Percentiles rank a stretch among this genome's conserved stretches.
Conservation (phyloP, 1,140 invertebrate genomes). For the Apocrypta bakeri region DNA sequence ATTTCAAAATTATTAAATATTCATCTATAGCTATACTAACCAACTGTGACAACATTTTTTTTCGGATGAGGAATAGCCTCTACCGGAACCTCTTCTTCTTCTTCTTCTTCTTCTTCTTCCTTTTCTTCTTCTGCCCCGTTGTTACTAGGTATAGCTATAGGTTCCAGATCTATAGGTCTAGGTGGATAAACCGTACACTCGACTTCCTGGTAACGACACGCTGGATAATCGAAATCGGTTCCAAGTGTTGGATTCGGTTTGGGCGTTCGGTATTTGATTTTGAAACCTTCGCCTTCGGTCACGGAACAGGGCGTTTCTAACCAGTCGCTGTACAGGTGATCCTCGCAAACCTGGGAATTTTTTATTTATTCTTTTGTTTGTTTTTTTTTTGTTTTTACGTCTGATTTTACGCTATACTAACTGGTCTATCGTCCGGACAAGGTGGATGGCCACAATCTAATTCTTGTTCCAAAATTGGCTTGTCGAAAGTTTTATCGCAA, state of each 20-base stretch:
- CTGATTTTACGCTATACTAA: conserved; percentile 2
- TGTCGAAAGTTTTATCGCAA: conserved; percentile 57
- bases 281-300: conserved; percentile 10
- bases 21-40: no score
- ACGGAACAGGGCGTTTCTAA: not conserved
- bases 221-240: not conserved
- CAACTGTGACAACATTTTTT: no score
- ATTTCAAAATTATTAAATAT: no score
- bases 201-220: not conserved
- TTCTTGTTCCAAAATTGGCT: conserved; percentile 57
- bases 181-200: not conserved
- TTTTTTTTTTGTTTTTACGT: not conserved
- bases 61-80: no score
- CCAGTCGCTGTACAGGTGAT: conserved; percentile 25
- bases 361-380: not conserved
- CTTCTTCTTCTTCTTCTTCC: no score
- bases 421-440: conserved; percentile 58
- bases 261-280: conserved; percentile 1
- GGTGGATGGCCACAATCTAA: conserved; percentile 62
- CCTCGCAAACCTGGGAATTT: conserved; percentile 26
- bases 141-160: no score
- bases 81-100: no score
- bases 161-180: not conserved
- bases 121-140: no score
- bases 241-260: not conserved